These are phyloP conservation scores for Melanotaenia maccullochi DNA, from an alignment of 2,797 vertebrate species.

Conservation along the genomic window DNA sequence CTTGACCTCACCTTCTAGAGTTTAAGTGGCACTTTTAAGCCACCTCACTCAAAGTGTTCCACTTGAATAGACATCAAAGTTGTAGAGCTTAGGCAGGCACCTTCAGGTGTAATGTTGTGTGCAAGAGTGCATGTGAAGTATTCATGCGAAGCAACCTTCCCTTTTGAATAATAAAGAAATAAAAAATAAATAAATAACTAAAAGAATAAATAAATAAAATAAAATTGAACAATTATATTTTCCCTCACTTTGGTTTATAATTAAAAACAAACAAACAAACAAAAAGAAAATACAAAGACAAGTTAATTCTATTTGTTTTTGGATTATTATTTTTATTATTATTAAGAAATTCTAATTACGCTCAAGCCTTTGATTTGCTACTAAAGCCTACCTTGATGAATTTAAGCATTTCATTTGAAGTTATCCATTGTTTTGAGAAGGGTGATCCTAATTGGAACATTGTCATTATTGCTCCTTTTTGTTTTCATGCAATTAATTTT, in stretches of 20 bases:
- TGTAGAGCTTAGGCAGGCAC: slow-evolving; percentile 7
- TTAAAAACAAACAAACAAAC: not conserved
- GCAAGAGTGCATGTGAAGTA: slow-evolving; percentile 6
- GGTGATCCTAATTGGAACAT: not conserved
- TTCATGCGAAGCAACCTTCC: slow-evolving; percentile 2
- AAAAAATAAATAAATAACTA: not conserved
- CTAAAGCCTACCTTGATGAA: not conserved
- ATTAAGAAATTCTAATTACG: not conserved
- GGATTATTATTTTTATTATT: not conserved
- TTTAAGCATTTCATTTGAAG: not conserved
- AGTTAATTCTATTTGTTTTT: not conserved
- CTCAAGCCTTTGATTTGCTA: slow-evolving; percentile 1
- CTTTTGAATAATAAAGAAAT: slow-evolving; percentile 14
- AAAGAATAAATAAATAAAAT: not conserved
- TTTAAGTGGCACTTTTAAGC: slow-evolving; percentile 24
- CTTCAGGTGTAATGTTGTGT: slow-evolving; percentile 23
- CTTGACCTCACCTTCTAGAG: slow-evolving; percentile 8
- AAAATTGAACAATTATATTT: not conserved
- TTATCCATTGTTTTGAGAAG: not conserved
- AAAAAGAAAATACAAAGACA: not conserved
- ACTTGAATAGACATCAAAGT: slow-evolving; percentile 10
- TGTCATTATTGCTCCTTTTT: not conserved
- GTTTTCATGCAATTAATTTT: not conserved
- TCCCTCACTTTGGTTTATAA: not conserved
- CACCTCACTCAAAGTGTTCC: slow-evolving; percentile 28